Base-by-base conservation (phyloP, 2,797 vertebrate species). In the Tolypeutes matacus region DNA sequence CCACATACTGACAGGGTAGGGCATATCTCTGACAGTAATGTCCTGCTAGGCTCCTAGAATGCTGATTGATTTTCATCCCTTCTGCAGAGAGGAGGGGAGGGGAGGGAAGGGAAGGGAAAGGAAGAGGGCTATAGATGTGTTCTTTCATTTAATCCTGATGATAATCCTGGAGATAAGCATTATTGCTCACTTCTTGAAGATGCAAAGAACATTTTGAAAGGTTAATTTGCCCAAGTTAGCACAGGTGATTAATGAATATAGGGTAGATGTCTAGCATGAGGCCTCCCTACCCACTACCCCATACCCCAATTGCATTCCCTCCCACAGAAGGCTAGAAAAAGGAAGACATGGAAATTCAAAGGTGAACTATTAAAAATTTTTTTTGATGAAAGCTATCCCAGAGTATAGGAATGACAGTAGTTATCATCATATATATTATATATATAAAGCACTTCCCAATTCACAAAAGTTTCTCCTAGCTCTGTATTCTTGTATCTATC, bases 1-100 rank as follows among this genome's bases (percentile, higher is more conserved):
- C 75, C 94, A 82, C 94, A 69, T 75, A 93, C 36, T 94, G 95
- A 96, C 86, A 93, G 76, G 25, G n/a, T 13, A 89, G 91, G 93
- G 83, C 23, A 58, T 0, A 39, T n/a, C 91, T 96, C 56, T 97
- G 75, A 96, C 49, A 89, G 86, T 82, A 89, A 42, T 42, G 80
- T 93, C 82, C 62, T 93, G 83, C 49, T 46, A 78, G 75, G 70
- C 51, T 86, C 1, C 34, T 81, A 56, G 86, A 86, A 89, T 67
- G 76, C 72, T 95, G 92, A 93, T 80, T 92, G 95, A 97, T 93
- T 62, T 91, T 96, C 39, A 15, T 53, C 51, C 14, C 51, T 53
- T 53, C 51, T 53, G 13, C 49, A 20, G 29, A 31, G 49, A 1
- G 39, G 31, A 72, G 7, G 18, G 18, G 27, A 49, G 13, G 34